A percentile compares a stretch with the other conserved stretches of the same genome.
These are phyloP conservation scores for Yponomeuta plumbellus DNA, from an alignment of 2,888 invertebrate species.

Conservation along the genomic window DNA sequence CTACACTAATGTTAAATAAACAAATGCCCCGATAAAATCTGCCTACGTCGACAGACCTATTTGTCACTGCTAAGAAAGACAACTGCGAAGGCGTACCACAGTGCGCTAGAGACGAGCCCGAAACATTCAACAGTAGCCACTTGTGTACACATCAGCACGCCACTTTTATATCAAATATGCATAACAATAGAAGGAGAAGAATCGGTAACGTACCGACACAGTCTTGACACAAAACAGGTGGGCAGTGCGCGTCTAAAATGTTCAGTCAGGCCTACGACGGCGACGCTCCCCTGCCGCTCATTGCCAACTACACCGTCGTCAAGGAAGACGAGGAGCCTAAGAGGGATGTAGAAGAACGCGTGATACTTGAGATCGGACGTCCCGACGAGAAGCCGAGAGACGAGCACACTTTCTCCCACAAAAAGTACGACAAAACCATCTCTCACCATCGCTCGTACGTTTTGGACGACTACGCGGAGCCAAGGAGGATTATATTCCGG, in stretches of 20 bases:
- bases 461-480: constrained; percentile 60
- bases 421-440: constrained; percentile 71
- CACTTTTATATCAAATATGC: constrained; percentile 67
- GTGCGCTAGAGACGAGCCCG: background rate
- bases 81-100: too few species aligned
- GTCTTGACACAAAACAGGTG: constrained; percentile 49
- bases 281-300: constrained; percentile 58
- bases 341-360: constrained; percentile 54
- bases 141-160: constrained; percentile 16
- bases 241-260: constrained; percentile 40
- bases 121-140: constrained; percentile 6
- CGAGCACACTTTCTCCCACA: constrained; percentile 67
- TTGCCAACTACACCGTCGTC: constrained; percentile 57
- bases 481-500: constrained; percentile 50
- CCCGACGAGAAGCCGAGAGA: constrained; percentile 65
- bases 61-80: too few species aligned
- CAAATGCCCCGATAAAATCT: too few species aligned
- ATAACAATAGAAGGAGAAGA: constrained; percentile 53
- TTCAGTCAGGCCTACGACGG: constrained; percentile 57
- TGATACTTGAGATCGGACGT: constrained; percentile 70
- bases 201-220: constrained; percentile 59
- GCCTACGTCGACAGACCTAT: too few species aligned
- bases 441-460: constrained; percentile 67
- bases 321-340: constrained; percentile 56
- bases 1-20: too few species aligned